phyloP scores from a whole-genome alignment of 2,113 vertebrate species.

The Dicaeum eximium region DNA sequence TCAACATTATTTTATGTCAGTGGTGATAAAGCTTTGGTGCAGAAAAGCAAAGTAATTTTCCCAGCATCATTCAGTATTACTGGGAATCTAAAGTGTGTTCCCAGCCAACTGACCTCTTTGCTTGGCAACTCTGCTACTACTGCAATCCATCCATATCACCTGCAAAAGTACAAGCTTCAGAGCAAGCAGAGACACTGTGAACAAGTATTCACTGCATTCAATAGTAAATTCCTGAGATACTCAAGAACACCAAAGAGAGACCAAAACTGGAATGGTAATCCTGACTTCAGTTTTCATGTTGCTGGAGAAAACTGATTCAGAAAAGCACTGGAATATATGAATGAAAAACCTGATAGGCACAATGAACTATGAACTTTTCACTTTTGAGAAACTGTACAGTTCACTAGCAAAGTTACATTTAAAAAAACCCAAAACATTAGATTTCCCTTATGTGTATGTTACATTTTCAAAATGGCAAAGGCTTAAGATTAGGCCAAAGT shows the following conservation, averaged over 20 bases:
- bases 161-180: not conserved
- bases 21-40: not conserved
- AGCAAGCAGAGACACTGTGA: not conserved
- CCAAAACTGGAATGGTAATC: not conserved
- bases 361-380: not conserved
- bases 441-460: not conserved
- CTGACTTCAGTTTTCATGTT: not conserved
- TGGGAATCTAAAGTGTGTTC: not conserved
- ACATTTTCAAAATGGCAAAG: not conserved
- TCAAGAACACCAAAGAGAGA: not conserved
- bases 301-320: not conserved
- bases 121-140: not conserved
- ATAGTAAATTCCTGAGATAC: not conserved
- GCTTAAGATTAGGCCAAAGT: not conserved
- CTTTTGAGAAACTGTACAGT: not conserved
- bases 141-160: not conserved
- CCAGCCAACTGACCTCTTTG: not conserved
- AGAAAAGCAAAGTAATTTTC: not conserved
- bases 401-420: not conserved
- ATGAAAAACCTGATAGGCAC: not conserved
- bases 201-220: not conserved
- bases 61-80: not conserved
- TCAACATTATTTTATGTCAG: not conserved
- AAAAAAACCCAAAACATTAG: not conserved
- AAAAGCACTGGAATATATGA: not conserved